A percentile compares a stretch with the other conserved stretches of the same genome.
These are phyloP conservation scores for Netelia fuscicornis DNA, from an alignment of 2,888 invertebrate species.

Conservation along the genomic window DNA sequence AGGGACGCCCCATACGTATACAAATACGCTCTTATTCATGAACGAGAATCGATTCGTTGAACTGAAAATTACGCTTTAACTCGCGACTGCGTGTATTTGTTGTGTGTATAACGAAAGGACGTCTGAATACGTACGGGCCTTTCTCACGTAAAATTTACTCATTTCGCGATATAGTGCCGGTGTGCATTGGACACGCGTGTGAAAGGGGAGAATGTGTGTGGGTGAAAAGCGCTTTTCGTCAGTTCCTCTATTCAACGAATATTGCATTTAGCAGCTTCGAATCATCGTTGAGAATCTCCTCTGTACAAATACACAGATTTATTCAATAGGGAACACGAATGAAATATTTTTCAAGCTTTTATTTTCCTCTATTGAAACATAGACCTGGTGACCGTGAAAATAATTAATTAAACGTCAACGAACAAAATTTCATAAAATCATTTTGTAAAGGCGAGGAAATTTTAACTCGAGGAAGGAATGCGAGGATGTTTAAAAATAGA, in stretches of 20 bases:
- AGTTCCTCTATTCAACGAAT: slow-evolving; percentile 47
- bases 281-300: slow-evolving; percentile 18
- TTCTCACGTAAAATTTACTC: slow-evolving; percentile 53
- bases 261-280: slow-evolving; percentile 42
- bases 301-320: slow-evolving; percentile 5
- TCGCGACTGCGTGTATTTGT: slow-evolving; percentile 38
- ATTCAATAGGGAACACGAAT: slow-evolving; percentile 4
- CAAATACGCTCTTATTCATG: not conserved
- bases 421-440: too few species aligned
- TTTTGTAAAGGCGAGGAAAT: not conserved
- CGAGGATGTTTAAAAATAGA: not conserved
- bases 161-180: slow-evolving; percentile 42
- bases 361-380: too few species aligned
- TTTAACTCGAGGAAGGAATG: not conserved
- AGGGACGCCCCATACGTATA: not conserved
- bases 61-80: slow-evolving; percentile 61
- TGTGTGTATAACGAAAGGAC: slow-evolving; percentile 8
- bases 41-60: slow-evolving; percentile 49
- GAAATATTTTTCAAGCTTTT: not conserved
- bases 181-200: not conserved
- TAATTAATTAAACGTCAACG: too few species aligned
- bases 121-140: not conserved
- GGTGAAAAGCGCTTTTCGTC: slow-evolving; percentile 41
- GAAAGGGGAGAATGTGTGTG: slow-evolving; percentile 9
- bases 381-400: too few species aligned